A percentile compares a stretch with the other conserved stretches of the same genome.
phyloP scores from a whole-genome alignment of 2,113 vertebrate genomes.

The Tetraodon nigroviridis region DNA sequence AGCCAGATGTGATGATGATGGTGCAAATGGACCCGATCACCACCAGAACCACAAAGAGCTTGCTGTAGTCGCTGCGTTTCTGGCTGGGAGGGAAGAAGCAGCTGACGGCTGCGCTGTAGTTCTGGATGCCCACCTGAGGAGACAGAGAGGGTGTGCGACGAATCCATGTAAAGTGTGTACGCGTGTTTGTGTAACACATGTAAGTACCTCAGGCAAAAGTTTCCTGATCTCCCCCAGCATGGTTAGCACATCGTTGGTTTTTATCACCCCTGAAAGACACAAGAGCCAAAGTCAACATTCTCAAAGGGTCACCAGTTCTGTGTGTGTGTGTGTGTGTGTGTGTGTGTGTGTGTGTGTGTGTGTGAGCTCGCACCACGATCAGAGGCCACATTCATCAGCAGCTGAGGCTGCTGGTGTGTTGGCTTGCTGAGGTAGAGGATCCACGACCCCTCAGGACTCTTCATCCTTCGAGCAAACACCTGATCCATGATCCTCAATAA shows the following conservation, averaged over 20 bases:
- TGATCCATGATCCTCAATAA: slow-evolving; percentile 84
- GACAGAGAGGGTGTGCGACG: background rate
- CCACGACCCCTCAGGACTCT: slow-evolving; percentile 83
- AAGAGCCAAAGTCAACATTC: background rate
- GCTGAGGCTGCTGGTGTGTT: slow-evolving; percentile 86
- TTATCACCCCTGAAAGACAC: slow-evolving; percentile 79
- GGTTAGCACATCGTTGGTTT: slow-evolving; percentile 85
- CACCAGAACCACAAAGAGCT: slow-evolving; percentile 92
- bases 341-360: slow-evolving; percentile 12
- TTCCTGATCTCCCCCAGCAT: slow-evolving; percentile 85
- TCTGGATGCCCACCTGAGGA: slow-evolving; percentile 87
- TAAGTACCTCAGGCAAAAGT: slow-evolving; percentile 80
- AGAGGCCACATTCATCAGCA: slow-evolving; percentile 88
- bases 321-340: slow-evolving; percentile 6
- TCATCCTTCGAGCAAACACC: slow-evolving; percentile 81
- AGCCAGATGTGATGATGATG: slow-evolving; percentile 88
- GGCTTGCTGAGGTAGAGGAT: slow-evolving; percentile 91
- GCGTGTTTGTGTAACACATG: too few species aligned
- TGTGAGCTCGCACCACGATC: slow-evolving; percentile 77
- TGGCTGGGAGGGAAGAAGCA: slow-evolving; percentile 84
- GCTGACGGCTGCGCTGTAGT: slow-evolving; percentile 81
- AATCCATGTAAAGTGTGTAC: too few species aligned
- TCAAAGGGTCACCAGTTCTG: too few species aligned
- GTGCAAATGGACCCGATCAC: slow-evolving; percentile 93
- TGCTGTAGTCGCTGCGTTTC: slow-evolving; percentile 91